Evolutionary conservation across 2,797 vertebrate genomes (phyloP), one percentile per base, ranked within the genome.

Genomic region (Nannoperca obscura): DNA sequence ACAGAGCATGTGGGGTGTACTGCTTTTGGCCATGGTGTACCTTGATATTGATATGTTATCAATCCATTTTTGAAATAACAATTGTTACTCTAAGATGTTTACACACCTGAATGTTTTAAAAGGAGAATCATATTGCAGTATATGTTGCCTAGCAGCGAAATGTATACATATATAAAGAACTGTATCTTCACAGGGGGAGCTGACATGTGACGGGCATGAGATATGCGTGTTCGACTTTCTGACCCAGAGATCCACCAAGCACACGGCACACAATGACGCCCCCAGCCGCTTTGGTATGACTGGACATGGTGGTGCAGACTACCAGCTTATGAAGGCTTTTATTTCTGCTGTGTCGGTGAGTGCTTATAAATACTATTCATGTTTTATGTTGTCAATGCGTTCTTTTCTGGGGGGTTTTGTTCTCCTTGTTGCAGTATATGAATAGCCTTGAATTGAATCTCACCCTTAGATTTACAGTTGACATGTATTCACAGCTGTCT

Each of bases 271-370:
- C 15, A 67, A 5, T 9, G 53, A 57, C 0, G 34, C 36, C 2
- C 85, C 85, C 0, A 36, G 20, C 6, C 40, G 68, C 2, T 91
- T 86, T 6, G 72, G 80, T 24, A 80, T 94, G 79, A 42, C 54
- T 0, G 93, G 93, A 6, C 96, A 97, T 4, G 88, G 91, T 0
- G 89, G 83, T 36, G 95, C 95, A 2, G 96, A 97, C 91, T 97
- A 95, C 78, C 92, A 95, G 80, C 90, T 97, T 1, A 95, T 96
- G 0, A 61, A 94, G 4, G 88, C 93, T 54, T 97, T 97, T 52
- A 85, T 97, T 84, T 94, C 95, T 64, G 96, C 96, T 46, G 93
- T 97, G 32, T 89, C 86, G 32, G 96, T 97, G 58, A 95, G 95
- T 93, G 52, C 38, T 58, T 22, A 14, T 19, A 12, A 63, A 44